These are phyloP conservation scores for Scaptomyza pallida DNA, from an alignment of 1,140 invertebrate genomes.

Conservation along the genomic window DNA sequence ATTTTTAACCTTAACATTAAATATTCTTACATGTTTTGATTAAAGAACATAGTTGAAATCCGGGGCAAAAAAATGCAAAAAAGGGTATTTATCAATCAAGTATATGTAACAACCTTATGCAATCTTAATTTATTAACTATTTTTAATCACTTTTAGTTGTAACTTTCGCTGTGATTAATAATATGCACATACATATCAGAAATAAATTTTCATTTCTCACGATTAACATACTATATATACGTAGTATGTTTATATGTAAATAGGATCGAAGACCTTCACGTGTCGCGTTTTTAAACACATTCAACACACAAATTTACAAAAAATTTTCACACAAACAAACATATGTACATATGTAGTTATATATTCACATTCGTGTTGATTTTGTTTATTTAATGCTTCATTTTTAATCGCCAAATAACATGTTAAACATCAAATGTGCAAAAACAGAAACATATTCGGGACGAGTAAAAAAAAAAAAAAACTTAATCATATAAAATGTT, in stretches of 20 bases:
- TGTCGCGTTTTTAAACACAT: slow-evolving; percentile 29
- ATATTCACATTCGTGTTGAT: slow-evolving; percentile 5
- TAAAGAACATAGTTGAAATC: no score
- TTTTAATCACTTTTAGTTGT: background rate
- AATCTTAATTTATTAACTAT: background rate
- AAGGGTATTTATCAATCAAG: no score
- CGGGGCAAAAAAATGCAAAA: no score
- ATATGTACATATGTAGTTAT: background rate
- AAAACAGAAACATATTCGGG: slow-evolving; percentile 3
- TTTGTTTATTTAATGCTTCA: slow-evolving; percentile 39
- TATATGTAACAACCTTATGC: no score
- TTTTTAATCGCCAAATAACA: slow-evolving; percentile 41
- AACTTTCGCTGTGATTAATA: slow-evolving; percentile 16
- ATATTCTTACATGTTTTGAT: no score
- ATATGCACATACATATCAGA: background rate
- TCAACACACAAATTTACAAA: slow-evolving; percentile 19
- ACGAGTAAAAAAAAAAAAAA: slow-evolving; percentile 1
- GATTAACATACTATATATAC: background rate
- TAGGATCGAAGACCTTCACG: slow-evolving; percentile 34
- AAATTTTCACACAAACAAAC: slow-evolving; percentile 1
- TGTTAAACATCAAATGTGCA: slow-evolving; percentile 17
- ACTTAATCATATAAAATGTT: background rate
- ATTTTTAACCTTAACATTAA: no score
- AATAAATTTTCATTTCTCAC: no score
- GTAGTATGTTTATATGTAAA: slow-evolving; percentile 8